Conservation (phyloP, 2,888 invertebrate species). For the Mystacides longicornis region DNA sequence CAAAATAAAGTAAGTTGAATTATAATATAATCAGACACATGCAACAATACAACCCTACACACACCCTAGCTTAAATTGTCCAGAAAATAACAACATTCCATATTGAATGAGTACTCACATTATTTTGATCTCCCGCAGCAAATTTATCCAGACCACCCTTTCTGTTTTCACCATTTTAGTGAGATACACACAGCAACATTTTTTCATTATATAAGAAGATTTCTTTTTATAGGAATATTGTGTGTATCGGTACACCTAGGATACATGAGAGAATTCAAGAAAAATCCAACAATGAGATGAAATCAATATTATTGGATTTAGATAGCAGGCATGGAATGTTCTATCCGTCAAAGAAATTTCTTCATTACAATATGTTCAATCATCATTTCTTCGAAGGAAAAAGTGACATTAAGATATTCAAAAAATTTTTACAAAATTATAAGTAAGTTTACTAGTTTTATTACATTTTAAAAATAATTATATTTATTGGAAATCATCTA, state of each 20-base stretch:
- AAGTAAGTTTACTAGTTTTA: constrained; percentile 14
- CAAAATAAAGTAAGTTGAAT: constrained; percentile 45
- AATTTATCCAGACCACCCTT: too few relatives aligned
- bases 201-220: not conserved
- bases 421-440: constrained; percentile 46
- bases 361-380: constrained; percentile 88
- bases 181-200: not conserved
- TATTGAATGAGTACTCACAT: too few relatives aligned
- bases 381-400: constrained; percentile 70
- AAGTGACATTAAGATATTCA: constrained; percentile 49
- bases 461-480: not conserved
- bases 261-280: constrained; percentile 62
- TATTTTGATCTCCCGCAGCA: too few relatives aligned
- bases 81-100: too few relatives aligned
- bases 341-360: constrained; percentile 56
- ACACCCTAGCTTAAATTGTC: not conserved
- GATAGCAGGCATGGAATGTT: constrained; percentile 68
- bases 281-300: constrained; percentile 32
- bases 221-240: constrained; percentile 49
- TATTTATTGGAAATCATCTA: not conserved
- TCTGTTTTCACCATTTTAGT: too few relatives aligned
- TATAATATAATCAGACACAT: not conserved
- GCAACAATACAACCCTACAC: not conserved
- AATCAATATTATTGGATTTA: constrained; percentile 70
- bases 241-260: constrained; percentile 84